Conservation (phyloP, 2,113 vertebrate genomes). For the Hiodon alosoides region DNA sequence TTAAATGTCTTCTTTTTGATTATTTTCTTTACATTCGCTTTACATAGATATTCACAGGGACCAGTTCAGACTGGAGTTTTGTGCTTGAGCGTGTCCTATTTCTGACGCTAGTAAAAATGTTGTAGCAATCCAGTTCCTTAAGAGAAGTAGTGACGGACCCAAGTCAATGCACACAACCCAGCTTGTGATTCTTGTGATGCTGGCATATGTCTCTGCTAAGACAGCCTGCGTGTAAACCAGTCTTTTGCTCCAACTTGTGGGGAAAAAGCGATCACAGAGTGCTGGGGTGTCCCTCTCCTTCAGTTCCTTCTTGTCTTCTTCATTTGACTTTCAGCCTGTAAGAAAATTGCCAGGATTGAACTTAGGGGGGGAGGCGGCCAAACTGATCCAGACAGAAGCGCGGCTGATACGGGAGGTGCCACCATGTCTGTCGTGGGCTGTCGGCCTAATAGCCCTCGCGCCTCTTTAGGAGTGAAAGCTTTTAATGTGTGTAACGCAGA, state of each 20-base stretch:
- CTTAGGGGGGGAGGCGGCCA: slow-evolving; percentile 24
- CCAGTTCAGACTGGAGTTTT: no score
- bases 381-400: no score
- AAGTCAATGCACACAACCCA: slow-evolving; percentile 29
- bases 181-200: background rate
- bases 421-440: slow-evolving; percentile 56
- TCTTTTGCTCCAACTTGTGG: no score
- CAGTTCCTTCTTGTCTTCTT: slow-evolving; percentile 18
- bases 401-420: slow-evolving; percentile 52
- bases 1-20: no score
- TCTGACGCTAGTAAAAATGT: background rate
- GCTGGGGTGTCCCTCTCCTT: background rate
- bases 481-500: slow-evolving; percentile 59
- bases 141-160: slow-evolving; percentile 23
- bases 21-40: no score
- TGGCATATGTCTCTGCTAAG: slow-evolving; percentile 13
- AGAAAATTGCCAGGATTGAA: background rate
- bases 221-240: background rate
- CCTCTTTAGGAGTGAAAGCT: slow-evolving; percentile 48
- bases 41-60: no score
- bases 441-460: slow-evolving; percentile 52
- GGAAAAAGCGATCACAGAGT: no score
- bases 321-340: slow-evolving; percentile 22
- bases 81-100: no score
- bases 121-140: slow-evolving; percentile 18